Conservation (phyloP, 2,113 vertebrate genomes). For the Trachemys scripta region DNA sequence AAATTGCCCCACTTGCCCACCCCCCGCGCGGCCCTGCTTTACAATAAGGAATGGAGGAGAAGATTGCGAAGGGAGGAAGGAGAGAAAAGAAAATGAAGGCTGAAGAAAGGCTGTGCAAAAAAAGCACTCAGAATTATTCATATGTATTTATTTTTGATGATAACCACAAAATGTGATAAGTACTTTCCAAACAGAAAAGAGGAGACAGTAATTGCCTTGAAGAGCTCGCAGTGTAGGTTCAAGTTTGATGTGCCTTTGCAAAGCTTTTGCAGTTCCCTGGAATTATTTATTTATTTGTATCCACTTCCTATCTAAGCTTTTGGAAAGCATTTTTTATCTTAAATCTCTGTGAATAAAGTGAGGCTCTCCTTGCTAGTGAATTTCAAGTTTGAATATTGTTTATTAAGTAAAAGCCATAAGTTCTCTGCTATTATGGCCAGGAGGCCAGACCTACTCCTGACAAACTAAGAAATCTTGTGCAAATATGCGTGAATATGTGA, state of each 20-base stretch:
- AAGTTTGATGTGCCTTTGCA: neutral
- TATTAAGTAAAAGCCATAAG: neutral
- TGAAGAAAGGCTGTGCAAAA: neutral
- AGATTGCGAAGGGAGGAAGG: neutral
- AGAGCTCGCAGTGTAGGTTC: neutral
- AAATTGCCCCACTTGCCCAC: no score
- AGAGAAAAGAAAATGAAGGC: neutral
- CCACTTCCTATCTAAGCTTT: neutral
- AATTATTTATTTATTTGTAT: neutral
- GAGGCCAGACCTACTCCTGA: neutral
- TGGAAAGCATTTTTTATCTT: neutral
- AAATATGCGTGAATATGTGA: neutral
- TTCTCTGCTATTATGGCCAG: neutral
- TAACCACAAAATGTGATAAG: neutral
- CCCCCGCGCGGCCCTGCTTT: neutral
- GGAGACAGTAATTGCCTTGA: neutral
- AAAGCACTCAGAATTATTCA: neutral
- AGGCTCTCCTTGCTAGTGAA: neutral
- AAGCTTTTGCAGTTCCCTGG: neutral
- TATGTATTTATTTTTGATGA: neutral
- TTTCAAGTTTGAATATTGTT: neutral
- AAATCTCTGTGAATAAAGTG: neutral
- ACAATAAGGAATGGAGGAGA: conserved; percentile 14
- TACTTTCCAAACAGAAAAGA: neutral
- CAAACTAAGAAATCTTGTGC: neutral